Percentiles rank a stretch among this genome's conserved stretches.
These are phyloP conservation scores for Trichacis sp. DNA, from an alignment of 2,888 invertebrate species.

Conservation along the genomic window DNA sequence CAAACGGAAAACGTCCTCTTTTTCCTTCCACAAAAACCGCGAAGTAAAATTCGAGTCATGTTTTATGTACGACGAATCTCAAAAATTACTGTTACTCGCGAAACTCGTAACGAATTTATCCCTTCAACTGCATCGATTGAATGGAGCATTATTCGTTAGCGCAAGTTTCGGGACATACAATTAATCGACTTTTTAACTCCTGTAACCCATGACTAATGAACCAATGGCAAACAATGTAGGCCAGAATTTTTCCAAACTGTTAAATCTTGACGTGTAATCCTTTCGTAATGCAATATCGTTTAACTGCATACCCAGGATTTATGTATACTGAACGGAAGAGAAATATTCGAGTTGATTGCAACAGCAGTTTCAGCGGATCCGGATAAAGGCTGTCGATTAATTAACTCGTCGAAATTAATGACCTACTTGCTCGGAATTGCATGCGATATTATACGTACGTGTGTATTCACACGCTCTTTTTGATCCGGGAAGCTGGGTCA, in stretches of 20 bases:
- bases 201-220: too few species aligned
- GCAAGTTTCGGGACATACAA: too few species aligned
- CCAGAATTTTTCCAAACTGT: too few species aligned
- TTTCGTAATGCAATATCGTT: too few species aligned
- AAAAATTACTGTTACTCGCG: background rate
- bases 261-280: too few species aligned
- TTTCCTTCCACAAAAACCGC: background rate
- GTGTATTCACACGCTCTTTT: conserved; percentile 16
- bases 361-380: background rate
- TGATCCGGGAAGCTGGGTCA: conserved; percentile 35
- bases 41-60: conserved; percentile 2
- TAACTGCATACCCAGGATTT: background rate
- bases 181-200: too few species aligned
- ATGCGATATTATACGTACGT: conserved; percentile 30
- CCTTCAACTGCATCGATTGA: too few species aligned
- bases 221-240: too few species aligned
- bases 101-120: too few species aligned
- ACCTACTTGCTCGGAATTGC: conserved; percentile 22
- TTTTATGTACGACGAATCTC: background rate
- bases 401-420: conserved; percentile 33
- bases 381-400: conserved; percentile 33
- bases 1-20: background rate
- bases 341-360: background rate
- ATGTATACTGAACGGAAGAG: background rate
- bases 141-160: too few species aligned